Percentiles rank a stretch among this genome's conserved stretches.
Conservation (phyloP, 2,888 invertebrate species). For the Drosophila bunnanda region DNA sequence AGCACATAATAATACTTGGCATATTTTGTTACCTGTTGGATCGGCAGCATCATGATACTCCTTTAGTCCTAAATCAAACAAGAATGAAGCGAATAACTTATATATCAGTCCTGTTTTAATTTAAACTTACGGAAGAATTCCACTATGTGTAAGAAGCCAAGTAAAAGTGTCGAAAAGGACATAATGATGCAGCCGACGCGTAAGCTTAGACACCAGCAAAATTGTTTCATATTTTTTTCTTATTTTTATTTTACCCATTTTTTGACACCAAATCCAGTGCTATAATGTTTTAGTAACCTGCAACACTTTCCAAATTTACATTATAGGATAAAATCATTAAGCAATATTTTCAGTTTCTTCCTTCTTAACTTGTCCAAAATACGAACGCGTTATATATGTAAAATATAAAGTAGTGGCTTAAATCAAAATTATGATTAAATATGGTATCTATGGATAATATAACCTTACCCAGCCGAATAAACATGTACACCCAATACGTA, state of each 20-base stretch:
- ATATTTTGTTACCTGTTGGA: conserved; percentile 1
- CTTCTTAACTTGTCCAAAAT: conserved; percentile 9
- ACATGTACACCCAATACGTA: conserved; percentile 21
- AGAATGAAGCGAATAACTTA: not conserved
- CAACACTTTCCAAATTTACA: not conserved
- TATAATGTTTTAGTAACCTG: not conserved
- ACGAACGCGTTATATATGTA: conserved; percentile 23
- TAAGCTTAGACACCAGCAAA: conserved; percentile 10
- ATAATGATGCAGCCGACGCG: conserved; percentile 8
- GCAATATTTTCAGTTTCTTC: not conserved
- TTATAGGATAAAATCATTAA: not conserved
- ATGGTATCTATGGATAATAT: not conserved
- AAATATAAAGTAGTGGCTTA: conserved; percentile 1
- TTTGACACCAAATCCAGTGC: not conserved
- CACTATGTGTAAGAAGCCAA: not conserved
- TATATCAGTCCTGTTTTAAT: too few relatives aligned
- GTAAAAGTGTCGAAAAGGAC: not conserved
- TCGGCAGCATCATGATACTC: not conserved
- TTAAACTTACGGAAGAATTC: conserved; percentile 13
- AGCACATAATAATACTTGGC: too few relatives aligned
- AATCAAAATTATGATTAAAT: not conserved
- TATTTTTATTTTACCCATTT: not conserved
- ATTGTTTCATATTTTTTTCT: conserved; percentile 1
- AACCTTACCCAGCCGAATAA: conserved; percentile 23
- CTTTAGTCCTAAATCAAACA: conserved; percentile 1